Evolutionary conservation across 2,797 vertebrate genomes (phyloP), one percentile per base, ranked within the genome.

Genomic region (Etheostoma perlongum): DNA sequence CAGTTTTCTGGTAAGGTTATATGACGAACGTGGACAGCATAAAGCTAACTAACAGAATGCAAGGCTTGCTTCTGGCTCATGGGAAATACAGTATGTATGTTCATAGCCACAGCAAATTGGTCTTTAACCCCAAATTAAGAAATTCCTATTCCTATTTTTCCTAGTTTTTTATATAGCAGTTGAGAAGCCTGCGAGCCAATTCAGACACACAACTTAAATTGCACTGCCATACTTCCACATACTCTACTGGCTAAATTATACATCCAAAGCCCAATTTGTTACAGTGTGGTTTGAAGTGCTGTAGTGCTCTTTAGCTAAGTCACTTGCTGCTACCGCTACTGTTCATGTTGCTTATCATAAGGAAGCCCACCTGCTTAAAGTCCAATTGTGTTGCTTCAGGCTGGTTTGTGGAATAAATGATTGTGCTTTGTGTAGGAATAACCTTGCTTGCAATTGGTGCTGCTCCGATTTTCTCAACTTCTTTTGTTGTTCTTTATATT

Each of bases 401-500:
- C 25, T 55, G 23, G 47, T 70, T 73, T 78, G 48, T 58, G 55
- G 44, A 48, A 27, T 67, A 74, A 49, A 36, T 59, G 46, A 54
- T 47, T 76, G 68, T 40, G 30, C 62, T 65, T 58, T 72, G 72
- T 42, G 12, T n/a, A 64, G 36, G 15, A 65, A 74, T 66, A 65
- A 61, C 48, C 44, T 66, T 44, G 16, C 60, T 58, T 19, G 33
- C 33, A 47, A n/a, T 33, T 36, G 25, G 23, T 48, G 25, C 55
- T 42, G 27, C 23, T 54, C 23, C 1, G 42, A 58, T 44, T 60
- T 75, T 40, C 74, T 63, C 16, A 23, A 19, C 67, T 67, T 36
- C 10, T 59, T 72, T 78, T 70, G 63, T 60, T 58, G 18, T 59
- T 85, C 52, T 72, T 61, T 59, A 59, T 40, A 55, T 72, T 67